Conservation (phyloP, 2,797 vertebrate species). For the Sarcoramphus papa region DNA sequence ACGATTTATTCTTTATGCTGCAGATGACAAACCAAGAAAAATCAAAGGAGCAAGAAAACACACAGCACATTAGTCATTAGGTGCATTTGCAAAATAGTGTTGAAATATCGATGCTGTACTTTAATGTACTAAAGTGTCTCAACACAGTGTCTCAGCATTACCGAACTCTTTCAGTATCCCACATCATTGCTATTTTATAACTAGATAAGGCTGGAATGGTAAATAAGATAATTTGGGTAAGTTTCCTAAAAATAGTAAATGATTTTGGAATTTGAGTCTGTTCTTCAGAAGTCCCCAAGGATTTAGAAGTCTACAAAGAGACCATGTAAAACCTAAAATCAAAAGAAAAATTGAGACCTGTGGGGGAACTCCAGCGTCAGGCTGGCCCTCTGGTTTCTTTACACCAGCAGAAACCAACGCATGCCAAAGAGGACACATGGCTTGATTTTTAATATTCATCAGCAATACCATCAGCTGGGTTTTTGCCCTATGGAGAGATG, state of each 20-base stretch:
- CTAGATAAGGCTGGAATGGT: background rate
- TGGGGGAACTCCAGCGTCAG: background rate
- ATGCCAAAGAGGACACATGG: rapidly evolving
- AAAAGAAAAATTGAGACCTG: background rate
- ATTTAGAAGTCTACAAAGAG: background rate
- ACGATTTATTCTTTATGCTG: background rate
- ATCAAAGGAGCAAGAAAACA: background rate
- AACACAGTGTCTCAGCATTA: background rate
- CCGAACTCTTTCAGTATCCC: background rate
- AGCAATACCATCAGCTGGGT: background rate
- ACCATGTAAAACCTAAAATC: background rate
- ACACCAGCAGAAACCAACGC: background rate
- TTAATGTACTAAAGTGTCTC: background rate
- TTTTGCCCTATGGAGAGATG: background rate
- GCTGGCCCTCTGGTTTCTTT: background rate
- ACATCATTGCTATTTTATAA: background rate
- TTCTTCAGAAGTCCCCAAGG: background rate
- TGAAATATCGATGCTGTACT: slow-evolving; percentile 18
- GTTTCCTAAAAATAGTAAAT: background rate
- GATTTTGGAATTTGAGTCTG: background rate
- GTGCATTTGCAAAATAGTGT: background rate
- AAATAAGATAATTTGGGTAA: background rate
- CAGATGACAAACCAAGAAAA: slow-evolving; percentile 3
- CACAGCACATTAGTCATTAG: background rate
- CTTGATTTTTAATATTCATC: background rate